These are phyloP conservation scores for Cacatua alba DNA, from an alignment of 2,113 vertebrate species.

Conservation along the genomic window DNA sequence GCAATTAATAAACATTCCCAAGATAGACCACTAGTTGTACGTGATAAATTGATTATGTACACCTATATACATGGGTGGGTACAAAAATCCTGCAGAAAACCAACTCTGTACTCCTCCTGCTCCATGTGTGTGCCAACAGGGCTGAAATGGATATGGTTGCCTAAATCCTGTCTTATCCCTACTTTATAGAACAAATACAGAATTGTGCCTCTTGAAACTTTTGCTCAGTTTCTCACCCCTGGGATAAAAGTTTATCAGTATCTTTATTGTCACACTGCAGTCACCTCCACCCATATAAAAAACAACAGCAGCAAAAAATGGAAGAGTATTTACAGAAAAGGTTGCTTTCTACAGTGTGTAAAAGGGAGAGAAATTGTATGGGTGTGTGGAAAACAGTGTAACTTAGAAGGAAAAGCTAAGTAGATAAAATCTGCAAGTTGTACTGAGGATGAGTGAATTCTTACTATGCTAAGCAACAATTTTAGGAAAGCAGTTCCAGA, in stretches of 20 bases:
- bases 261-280: not conserved
- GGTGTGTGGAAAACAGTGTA: not conserved
- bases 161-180: not conserved
- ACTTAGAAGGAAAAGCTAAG: not conserved
- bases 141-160: accelerated
- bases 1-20: not conserved
- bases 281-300: not conserved
- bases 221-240: not conserved
- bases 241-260: too few relatives aligned
- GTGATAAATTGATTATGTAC: not conserved
- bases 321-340: not conserved
- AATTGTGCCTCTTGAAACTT: accelerated
- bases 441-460: not conserved
- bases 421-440: not conserved
- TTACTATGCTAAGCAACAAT: not conserved
- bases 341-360: accelerated
- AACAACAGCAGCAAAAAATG: not conserved
- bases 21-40: not conserved
- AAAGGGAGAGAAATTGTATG: not conserved
- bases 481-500: not conserved
- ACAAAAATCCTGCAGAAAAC: not conserved
- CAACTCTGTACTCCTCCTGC: accelerated
- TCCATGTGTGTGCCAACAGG: accelerated
- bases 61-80: accelerated
- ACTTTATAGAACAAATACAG: not conserved